A percentile compares a stretch with the other conserved stretches of the same genome.
Conservation (phyloP, 2,888 invertebrate species). For the Cryptocephalus moraei region DNA sequence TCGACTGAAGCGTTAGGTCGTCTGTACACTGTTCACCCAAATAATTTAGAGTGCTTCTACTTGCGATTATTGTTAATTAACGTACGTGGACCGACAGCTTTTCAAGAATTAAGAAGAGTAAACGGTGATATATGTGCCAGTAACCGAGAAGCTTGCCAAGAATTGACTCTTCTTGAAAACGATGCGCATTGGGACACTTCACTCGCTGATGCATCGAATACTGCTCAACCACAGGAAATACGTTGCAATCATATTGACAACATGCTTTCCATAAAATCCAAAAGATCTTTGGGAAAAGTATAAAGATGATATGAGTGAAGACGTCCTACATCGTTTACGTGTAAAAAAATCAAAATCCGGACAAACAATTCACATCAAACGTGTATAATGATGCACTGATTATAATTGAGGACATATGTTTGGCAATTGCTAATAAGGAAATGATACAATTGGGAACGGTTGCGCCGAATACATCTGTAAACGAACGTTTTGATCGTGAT, state of each 20-base stretch:
- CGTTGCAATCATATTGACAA: not conserved
- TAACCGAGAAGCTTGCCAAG: not conserved
- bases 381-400: not conserved
- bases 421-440: not conserved
- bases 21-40: not conserved
- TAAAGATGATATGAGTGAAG: not conserved
- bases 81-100: not conserved
- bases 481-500: not conserved
- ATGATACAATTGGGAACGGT: not conserved
- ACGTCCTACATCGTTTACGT: not conserved
- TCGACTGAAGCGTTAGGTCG: not conserved
- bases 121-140: not conserved
- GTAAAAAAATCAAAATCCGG: not conserved
- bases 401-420: not conserved
- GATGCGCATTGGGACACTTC: not conserved
- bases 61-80: not conserved
- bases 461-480: not conserved
- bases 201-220: not conserved
- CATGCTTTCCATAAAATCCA: not conserved
- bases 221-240: not conserved
- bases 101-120: not conserved
- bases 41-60: not conserved
- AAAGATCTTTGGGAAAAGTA: not conserved
- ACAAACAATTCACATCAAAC: not conserved
- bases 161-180: not conserved